Evolutionary conservation across 2,113 vertebrate genomes (phyloP).

Genomic region (Lepus timidus): DNA sequence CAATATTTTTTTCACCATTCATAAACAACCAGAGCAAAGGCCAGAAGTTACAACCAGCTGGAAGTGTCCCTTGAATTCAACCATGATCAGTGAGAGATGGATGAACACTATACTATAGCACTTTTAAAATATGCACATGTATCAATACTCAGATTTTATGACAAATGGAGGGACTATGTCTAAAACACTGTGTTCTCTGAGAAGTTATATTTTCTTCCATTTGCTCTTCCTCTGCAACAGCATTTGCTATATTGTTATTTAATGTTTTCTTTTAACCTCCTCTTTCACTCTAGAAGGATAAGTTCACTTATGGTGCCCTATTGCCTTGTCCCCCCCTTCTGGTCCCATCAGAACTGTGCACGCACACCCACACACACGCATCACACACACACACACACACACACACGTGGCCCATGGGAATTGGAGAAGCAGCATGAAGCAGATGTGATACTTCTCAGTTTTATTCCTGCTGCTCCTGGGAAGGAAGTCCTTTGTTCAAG

Average conservation of each 20-base stretch:
- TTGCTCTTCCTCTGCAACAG: background rate
- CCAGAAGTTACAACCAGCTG: background rate
- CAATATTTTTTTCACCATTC: background rate
- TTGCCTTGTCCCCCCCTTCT: background rate
- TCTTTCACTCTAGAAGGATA: background rate
- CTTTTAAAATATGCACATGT: background rate
- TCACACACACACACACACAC: no score
- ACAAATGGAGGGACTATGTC: background rate
- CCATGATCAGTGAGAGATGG: background rate
- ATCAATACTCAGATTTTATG: background rate
- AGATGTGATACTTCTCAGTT: slow-evolving; percentile 56
- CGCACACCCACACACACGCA: no score
- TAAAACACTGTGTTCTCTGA: background rate
- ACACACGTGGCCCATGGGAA: background rate
- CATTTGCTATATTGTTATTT: background rate
- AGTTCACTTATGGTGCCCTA: background rate
- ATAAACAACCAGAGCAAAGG: background rate
- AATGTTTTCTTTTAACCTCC: background rate
- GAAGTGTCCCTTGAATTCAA: background rate
- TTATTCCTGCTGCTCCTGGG: slow-evolving; percentile 46
- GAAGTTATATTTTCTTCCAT: background rate
- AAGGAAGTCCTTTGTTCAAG: slow-evolving; percentile 66
- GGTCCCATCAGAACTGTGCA: background rate
- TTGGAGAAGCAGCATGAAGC: background rate
- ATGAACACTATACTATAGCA: fast-evolving